phyloP scores from a whole-genome alignment of 2,113 vertebrate genomes.

The Callorhinus ursinus region DNA sequence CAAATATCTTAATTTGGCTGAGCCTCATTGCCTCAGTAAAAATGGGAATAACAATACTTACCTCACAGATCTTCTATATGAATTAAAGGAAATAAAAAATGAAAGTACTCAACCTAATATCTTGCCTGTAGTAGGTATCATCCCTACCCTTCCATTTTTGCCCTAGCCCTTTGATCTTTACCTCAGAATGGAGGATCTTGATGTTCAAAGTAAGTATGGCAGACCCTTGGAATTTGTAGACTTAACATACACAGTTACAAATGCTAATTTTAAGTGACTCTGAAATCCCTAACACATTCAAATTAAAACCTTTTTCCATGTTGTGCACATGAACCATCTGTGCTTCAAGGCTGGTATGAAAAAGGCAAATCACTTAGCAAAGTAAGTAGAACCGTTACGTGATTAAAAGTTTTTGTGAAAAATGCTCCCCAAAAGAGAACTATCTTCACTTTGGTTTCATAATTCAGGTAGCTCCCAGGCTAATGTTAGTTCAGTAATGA shows the following conservation, averaged over 20 bases:
- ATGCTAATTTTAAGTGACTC: conserved; percentile 6
- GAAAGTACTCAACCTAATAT: neutral
- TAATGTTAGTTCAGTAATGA: neutral
- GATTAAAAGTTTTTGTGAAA: neutral
- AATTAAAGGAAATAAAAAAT: neutral
- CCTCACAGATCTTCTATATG: neutral
- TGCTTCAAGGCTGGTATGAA: neutral
- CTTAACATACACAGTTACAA: neutral
- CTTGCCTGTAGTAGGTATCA: neutral
- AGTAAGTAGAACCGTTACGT: neutral
- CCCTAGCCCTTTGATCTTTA: neutral
- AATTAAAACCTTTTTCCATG: neutral
- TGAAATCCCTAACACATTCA: neutral
- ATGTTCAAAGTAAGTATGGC: neutral
- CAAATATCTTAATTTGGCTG: neutral
- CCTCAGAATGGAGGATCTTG: neutral
- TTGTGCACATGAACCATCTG: neutral
- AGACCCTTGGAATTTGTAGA: neutral
- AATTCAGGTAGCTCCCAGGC: neutral
- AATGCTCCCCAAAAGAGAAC: neutral
- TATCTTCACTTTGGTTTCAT: neutral
- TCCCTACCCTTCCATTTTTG: neutral
- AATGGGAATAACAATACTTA: neutral
- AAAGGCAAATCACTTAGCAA: neutral
- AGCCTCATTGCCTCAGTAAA: neutral